These are phyloP conservation scores for Nomada flava DNA, from an alignment of 2,888 invertebrate genomes.

Conservation along the genomic window DNA sequence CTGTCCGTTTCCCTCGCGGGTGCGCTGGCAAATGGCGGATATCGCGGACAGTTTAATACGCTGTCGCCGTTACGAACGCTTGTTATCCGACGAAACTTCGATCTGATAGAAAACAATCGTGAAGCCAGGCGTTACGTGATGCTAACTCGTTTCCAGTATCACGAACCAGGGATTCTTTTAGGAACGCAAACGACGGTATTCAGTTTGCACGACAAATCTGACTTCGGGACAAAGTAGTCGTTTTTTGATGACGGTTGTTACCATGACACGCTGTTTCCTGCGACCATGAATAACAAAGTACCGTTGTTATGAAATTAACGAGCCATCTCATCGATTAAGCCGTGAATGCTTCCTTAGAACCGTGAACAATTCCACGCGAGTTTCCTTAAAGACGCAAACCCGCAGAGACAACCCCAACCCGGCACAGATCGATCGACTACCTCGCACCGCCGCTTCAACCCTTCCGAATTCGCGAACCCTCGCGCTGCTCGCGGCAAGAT, in stretches of 20 bases:
- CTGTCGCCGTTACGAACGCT: conserved; percentile 73
- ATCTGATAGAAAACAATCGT: conserved; percentile 58
- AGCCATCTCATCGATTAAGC: conserved; percentile 46
- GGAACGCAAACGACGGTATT: conserved; percentile 16
- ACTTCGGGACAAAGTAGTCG: conserved; percentile 79
- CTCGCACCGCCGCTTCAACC: too few species aligned
- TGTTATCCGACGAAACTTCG: conserved; percentile 70
- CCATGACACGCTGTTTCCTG: conserved; percentile 83
- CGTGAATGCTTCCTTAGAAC: neutral
- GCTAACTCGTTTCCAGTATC: too few species aligned
- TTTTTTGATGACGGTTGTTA: conserved; percentile 83
- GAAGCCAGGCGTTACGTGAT: conserved; percentile 16
- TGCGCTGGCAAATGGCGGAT: conserved; percentile 80
- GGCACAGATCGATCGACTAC: too few species aligned
- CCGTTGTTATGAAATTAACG: conserved; percentile 51
- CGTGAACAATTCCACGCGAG: neutral
- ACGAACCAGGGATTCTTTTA: conserved; percentile 12
- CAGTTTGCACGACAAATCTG: conserved; percentile 64
- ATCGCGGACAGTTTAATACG: conserved; percentile 82
- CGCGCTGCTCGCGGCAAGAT: neutral
- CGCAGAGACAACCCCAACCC: too few species aligned
- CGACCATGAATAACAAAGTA: conserved; percentile 78
- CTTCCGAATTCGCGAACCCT: neutral
- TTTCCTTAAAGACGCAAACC: neutral
- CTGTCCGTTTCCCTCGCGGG: conserved; percentile 55